A percentile compares a stretch with the other conserved stretches of the same genome.
Evolutionary conservation across 2,797 vertebrate species (phyloP).

Genomic region (Cuculus canorus): DNA sequence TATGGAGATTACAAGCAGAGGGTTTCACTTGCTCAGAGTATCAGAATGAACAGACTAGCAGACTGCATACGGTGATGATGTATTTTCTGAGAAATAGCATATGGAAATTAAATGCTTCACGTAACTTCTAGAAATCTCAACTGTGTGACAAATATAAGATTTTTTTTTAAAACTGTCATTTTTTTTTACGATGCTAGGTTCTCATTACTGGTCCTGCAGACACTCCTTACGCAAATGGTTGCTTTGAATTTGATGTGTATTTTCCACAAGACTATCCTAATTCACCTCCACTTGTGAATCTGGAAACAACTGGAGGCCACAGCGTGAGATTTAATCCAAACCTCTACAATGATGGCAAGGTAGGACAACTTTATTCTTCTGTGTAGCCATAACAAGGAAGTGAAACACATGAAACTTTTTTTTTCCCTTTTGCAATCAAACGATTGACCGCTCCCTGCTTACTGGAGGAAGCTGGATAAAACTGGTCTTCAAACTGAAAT

Average conservation of each 20-base stretch:
- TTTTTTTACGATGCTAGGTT: slow-evolving; percentile 78
- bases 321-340: slow-evolving; percentile 99
- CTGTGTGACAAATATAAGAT: neutral
- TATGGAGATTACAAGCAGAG: neutral
- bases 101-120: neutral
- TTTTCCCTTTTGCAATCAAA: neutral
- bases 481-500: neutral
- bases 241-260: slow-evolving; percentile 99
- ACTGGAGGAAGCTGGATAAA: neutral
- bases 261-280: slow-evolving; percentile 99
- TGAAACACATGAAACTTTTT: neutral
- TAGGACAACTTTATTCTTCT: slow-evolving; percentile 57
- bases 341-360: slow-evolving; percentile 99
- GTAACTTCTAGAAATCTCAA: neutral
- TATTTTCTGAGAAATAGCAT: neutral
- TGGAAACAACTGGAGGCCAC: slow-evolving; percentile 98
- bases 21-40: neutral
- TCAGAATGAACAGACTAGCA: neutral
- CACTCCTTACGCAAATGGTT: slow-evolving; percentile 97
- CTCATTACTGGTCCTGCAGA: slow-evolving; percentile 98
- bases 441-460: neutral
- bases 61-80: neutral
- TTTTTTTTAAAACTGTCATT: neutral
- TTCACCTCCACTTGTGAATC: slow-evolving; percentile 96
- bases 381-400: neutral